Base-by-base conservation (phyloP, 2,888 invertebrate genomes). In the Epistrophella euchroma region DNA sequence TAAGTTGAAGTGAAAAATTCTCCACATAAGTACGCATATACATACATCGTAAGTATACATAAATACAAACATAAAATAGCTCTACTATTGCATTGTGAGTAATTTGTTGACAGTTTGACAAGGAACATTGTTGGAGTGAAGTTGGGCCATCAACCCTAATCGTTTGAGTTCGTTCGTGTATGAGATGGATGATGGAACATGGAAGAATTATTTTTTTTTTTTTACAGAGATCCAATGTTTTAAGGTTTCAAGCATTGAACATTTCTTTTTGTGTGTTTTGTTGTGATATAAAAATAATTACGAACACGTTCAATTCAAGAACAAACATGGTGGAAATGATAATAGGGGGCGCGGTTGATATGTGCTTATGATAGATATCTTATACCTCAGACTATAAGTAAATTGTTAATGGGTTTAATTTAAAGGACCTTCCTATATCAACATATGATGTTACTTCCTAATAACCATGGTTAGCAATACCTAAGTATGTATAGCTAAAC, bases 301-400 rank as follows among this genome's bases (percentile, higher is more conserved):
- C 52, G 45, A 43, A 56, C 73, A 78, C 68, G 82, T 86, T 71
- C 64, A 86, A 86, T 86, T 86, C 78, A 73, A 82, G 77, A 86
- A 86, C 82, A 86, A 86, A 86, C 86, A 86, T 86, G 86, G 86
- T 86, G 86, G 86, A 81, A 56, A 86, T 82, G 82, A 82, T 86
- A 82, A 82, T 73, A 77, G 78, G 82, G 86, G 86, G 86, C 77
- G 86, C 86, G 86, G 86, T 78, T 78, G 82, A 71, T n/a, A n/a
- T 78, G 58, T 82, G 64, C 71, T 82, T 86, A 71, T 66, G 77
- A 74, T 86, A 82, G 82, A 81, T 82, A 82, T 82, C 86, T 58
- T 60, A 62, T 47, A 28, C 28, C n/a, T n/a, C n/a, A 3, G 4
- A 32, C 32, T 32, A 32, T 32, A 32, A 32, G 32, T 32, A 32